Conservation (phyloP, 2,113 vertebrate genomes). For the Vireo altiloquus region DNA sequence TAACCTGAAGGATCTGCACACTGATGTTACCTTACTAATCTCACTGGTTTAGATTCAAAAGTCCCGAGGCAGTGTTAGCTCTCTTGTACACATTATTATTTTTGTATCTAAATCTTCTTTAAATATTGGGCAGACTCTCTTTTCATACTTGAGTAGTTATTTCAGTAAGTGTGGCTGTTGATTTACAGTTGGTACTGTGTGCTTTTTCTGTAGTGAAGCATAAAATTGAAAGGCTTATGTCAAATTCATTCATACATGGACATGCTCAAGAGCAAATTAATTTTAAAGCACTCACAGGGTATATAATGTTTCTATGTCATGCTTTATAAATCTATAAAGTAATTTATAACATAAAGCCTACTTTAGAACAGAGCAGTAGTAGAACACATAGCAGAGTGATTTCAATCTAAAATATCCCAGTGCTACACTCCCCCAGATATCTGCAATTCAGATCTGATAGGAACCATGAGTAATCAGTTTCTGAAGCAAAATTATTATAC, state of each 20-base stretch:
- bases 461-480: conserved; percentile 26
- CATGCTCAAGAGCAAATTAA: conserved; percentile 69
- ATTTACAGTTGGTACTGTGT: conserved; percentile 65
- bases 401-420: conserved; percentile 38
- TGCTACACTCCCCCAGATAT: background rate
- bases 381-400: conserved; percentile 14
- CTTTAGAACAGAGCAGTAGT: conserved; percentile 41
- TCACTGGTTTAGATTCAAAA: background rate
- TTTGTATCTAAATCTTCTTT: conserved; percentile 41
- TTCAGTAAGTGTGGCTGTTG: conserved; percentile 40
- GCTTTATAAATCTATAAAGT: conserved; percentile 63
- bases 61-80: background rate
- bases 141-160: conserved; percentile 34
- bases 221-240: conserved; percentile 68
- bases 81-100: background rate
- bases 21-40: background rate
- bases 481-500: conserved; percentile 3
- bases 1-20: background rate
- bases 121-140: conserved; percentile 33
- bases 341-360: conserved; percentile 53
- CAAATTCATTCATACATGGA: conserved; percentile 64
- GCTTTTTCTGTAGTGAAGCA: conserved; percentile 54
- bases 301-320: conserved; percentile 61
- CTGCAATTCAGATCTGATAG: conserved; percentile 40
- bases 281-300: conserved; percentile 67